A percentile compares a stretch with the other conserved stretches of the same genome.
phyloP scores from a whole-genome alignment of 92 coral and sea anemone genomes.

The Actinernus sp. region DNA sequence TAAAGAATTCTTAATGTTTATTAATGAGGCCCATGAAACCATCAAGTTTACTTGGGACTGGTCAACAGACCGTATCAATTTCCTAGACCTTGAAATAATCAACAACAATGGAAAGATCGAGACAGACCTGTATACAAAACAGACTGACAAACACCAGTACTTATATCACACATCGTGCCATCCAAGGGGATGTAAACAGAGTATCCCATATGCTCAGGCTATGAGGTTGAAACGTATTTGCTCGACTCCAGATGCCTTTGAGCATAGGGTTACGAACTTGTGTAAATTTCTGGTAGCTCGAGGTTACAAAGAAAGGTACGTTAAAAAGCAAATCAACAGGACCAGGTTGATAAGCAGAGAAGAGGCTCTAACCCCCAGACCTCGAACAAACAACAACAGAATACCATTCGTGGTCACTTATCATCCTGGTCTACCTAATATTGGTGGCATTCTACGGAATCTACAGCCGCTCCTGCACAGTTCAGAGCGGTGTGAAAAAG shows the following conservation, averaged over 20 bases:
- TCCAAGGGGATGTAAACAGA: constrained; percentile 16
- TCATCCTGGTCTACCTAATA: constrained; percentile 10
- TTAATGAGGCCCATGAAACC: constrained; percentile 11
- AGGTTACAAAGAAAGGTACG: constrained; percentile 13
- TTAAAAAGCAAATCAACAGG: neutral
- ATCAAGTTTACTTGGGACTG: constrained; percentile 33
- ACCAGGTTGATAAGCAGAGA: neutral
- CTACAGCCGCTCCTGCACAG: no score
- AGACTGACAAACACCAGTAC: constrained; percentile 43
- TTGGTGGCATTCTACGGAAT: neutral
- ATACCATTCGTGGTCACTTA: constrained; percentile 11
- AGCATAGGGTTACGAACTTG: constrained; percentile 14
- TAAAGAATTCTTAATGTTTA: neutral
- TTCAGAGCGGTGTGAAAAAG: no score
- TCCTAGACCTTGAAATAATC: constrained; percentile 14
- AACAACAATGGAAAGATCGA: constrained; percentile 9
- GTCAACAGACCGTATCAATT: constrained; percentile 3
- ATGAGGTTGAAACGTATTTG: constrained; percentile 25
- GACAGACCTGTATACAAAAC: constrained; percentile 25
- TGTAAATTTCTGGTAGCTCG: constrained; percentile 7
- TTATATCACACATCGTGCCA: constrained; percentile 24
- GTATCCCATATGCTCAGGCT: constrained; percentile 45
- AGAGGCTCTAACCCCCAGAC: neutral
- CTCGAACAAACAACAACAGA: neutral
- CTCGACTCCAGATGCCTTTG: constrained; percentile 2